Evolutionary conservation across 1,140 invertebrate species (phyloP).

Genomic region (Lamellibrachia luymesi): DNA sequence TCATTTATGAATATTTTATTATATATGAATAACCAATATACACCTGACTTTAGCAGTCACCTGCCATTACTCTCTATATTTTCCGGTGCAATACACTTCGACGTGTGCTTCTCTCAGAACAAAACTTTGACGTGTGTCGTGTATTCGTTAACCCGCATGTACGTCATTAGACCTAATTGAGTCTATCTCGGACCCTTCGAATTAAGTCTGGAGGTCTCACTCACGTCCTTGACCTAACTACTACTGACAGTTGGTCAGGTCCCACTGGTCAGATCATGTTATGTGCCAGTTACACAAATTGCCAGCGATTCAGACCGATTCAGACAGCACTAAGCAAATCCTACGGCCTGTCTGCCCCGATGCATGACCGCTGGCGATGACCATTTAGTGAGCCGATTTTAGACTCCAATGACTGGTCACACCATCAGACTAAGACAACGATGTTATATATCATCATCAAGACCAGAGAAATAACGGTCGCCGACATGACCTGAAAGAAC

Average conservation of each 20-base stretch:
- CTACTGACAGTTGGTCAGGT: background rate
- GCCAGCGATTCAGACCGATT: background rate
- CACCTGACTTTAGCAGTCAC: background rate
- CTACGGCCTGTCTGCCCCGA: background rate
- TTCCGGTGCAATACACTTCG: background rate
- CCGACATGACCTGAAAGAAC: background rate
- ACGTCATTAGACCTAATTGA: background rate
- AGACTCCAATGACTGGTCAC: background rate
- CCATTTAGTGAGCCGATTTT: background rate
- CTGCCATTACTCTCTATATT: background rate
- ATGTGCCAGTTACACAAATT: background rate
- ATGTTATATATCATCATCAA: background rate
- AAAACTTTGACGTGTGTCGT: background rate
- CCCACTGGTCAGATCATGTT: background rate
- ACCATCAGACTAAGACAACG: background rate
- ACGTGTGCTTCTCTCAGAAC: background rate
- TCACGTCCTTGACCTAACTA: background rate
- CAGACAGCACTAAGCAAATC: background rate
- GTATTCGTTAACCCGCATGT: background rate
- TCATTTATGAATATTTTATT: no score
- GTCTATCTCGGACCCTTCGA: background rate
- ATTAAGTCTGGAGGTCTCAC: background rate
- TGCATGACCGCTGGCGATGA: background rate
- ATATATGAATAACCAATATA: background rate
- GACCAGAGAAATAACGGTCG: background rate